Base-by-base conservation (phyloP, 2,113 vertebrate species). In the Edolisoma coerulescens region DNA sequence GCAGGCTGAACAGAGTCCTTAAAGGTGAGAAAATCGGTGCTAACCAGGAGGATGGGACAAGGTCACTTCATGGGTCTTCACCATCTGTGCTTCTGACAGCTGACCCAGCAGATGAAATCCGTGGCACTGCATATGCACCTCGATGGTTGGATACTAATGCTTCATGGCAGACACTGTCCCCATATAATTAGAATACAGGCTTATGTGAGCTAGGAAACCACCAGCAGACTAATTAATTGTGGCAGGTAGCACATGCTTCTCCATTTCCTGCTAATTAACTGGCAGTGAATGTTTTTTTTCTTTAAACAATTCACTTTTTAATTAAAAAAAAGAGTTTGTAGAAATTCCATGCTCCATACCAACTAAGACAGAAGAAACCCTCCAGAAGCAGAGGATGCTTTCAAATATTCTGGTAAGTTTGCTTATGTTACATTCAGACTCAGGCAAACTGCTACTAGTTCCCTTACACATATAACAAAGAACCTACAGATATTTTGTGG, bases 201-300 rank as follows among this genome's bases (percentile, higher is more conserved):
- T 85, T 57, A 63, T 70, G 42, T 67, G 47, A 87, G 52, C 28
- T 90, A 82, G 59, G 21, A 95, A 96, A 83, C 35, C 87, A 69
- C 30, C 39, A 91, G 68, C 3, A 89, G 67, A 83, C 59, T 93
- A 96, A 97, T 94, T 94, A 94, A 79, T 75, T 84, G 76, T 90
- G 96, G 67, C 95, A 97, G 87, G 44, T 92, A 96, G 63, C 90
- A 94, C 89, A 96, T 92, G 89, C 59, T 90, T 94, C 79, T 91
- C 71, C 35, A 90, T 94, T 96, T 96, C 53, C 49, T 39, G 18
- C 26, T 95, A 93, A 96, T 94, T 90, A 96, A 57, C 20, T 74
- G 49, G 24, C 52, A 83, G 26, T 5, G 9, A 87, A 74, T 54
- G 0, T 24, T 41, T 30, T 37, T 15, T 41, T 75, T 17, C 53